Conservation (phyloP, 2,888 invertebrate genomes). For the Machimus atricapillus region DNA sequence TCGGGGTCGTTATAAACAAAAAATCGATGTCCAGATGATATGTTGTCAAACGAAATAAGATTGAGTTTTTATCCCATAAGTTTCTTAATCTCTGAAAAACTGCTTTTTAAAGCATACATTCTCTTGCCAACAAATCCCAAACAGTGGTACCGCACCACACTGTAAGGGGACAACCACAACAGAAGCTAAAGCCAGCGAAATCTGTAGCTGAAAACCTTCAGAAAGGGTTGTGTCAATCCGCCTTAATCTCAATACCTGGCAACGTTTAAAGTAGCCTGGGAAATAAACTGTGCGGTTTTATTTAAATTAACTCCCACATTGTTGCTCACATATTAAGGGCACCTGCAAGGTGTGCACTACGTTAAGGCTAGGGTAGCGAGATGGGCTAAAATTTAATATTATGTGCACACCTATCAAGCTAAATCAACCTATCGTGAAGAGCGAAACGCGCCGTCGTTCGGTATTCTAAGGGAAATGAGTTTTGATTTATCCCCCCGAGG, state of each 20-base stretch:
- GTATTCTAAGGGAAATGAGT: slow-evolving; percentile 5
- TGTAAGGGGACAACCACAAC: not conserved
- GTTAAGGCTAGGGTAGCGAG: not conserved
- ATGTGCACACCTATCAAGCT: not conserved
- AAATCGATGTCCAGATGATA: not conserved
- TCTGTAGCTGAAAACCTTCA: not conserved
- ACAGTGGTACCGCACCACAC: not conserved
- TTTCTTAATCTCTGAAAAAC: not conserved
- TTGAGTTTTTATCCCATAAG: not conserved
- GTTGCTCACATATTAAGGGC: slow-evolving; percentile 6
- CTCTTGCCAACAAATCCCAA: not conserved
- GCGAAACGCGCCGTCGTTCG: not conserved
- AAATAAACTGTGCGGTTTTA: slow-evolving; percentile 4
- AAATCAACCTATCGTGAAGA: not conserved
- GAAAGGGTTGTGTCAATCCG: not conserved
- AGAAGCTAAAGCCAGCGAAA: not conserved
- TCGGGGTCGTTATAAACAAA: not conserved
- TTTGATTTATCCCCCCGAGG: slow-evolving; percentile 27
- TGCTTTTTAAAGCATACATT: not conserved
- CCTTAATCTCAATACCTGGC: not conserved
- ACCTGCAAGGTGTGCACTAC: slow-evolving; percentile 17
- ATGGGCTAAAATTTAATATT: not conserved
- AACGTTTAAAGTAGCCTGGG: not conserved
- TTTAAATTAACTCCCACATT: slow-evolving; percentile 18
- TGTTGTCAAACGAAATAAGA: not conserved